A percentile compares a stretch with the other conserved stretches of the same genome.
Conservation (phyloP, 2,888 invertebrate genomes). For the Pyralis farinalis region DNA sequence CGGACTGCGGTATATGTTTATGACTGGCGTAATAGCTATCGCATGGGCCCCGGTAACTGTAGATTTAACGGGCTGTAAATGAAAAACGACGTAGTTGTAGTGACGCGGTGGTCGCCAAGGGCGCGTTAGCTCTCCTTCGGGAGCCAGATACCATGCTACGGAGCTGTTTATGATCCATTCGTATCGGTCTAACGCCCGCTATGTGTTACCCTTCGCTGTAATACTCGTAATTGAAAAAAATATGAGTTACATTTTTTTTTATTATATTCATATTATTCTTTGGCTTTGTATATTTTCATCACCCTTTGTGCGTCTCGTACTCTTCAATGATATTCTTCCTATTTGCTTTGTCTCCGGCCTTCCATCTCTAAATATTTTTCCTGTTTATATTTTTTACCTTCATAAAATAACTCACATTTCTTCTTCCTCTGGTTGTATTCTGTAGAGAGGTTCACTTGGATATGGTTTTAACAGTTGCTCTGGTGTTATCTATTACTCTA, state of each 20-base stretch:
- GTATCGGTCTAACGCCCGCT: constrained; percentile 23
- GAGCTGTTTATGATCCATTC: constrained; percentile 40
- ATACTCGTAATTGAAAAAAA: constrained; percentile 23
- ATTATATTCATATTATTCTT: too few species aligned
- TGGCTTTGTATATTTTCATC: too few species aligned
- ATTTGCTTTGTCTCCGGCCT: too few species aligned
- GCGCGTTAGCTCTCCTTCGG: constrained; percentile 23
- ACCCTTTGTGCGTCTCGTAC: too few species aligned
- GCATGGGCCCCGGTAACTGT: constrained; percentile 40
- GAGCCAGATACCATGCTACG: constrained; percentile 25
- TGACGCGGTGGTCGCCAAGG: constrained; percentile 32
- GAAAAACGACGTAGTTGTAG: constrained; percentile 53
- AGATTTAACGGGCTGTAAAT: constrained; percentile 63
- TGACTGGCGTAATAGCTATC: constrained; percentile 46
- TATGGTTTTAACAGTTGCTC: too few species aligned
- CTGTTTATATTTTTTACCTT: too few species aligned
- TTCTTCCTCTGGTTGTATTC: too few species aligned
- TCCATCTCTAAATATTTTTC: too few species aligned
- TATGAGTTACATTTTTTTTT: neutral
- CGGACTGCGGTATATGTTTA: constrained; percentile 44
- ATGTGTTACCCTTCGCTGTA: constrained; percentile 9
- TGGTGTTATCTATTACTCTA: too few species aligned
- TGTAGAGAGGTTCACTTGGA: too few species aligned
- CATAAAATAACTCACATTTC: too few species aligned
- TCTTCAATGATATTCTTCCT: too few species aligned